phyloP scores from a whole-genome alignment of 1,140 invertebrate genomes.

The Zaprionus kolodkinae region DNA sequence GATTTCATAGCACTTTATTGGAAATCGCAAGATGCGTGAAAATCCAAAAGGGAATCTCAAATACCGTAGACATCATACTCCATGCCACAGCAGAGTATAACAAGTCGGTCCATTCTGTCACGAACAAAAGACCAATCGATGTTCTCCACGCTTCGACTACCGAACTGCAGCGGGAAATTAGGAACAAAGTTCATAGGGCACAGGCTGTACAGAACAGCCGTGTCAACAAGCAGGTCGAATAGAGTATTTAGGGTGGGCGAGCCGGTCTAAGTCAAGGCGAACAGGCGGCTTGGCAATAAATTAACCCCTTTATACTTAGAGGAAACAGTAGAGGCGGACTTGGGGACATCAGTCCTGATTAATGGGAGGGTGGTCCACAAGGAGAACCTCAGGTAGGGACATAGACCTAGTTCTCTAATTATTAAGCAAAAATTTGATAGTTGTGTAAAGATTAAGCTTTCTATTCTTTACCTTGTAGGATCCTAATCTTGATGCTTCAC shows the following conservation, averaged over 20 bases:
- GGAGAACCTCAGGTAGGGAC: neutral
- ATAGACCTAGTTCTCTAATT: neutral
- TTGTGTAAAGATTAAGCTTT: neutral
- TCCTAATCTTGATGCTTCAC: neutral
- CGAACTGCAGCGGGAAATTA: conserved; percentile 1
- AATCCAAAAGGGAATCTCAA: no score
- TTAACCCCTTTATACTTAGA: neutral
- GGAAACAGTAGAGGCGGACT: neutral
- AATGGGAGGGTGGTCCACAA: neutral
- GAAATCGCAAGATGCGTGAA: no score
- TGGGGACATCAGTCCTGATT: conserved; percentile 7
- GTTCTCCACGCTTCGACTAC: conserved; percentile 2
- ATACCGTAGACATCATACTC: no score
- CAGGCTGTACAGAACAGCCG: neutral
- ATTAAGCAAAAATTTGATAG: neutral
- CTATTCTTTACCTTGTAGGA: no score
- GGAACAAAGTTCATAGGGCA: neutral
- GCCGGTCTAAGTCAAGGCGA: neutral
- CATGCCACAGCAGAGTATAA: no score
- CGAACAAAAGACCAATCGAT: no score
- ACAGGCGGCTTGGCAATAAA: neutral
- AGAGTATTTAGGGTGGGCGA: neutral
- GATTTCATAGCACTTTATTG: no score
- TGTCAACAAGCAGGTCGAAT: neutral
- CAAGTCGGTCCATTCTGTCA: no score